Evolutionary conservation across 2,888 invertebrate genomes (phyloP).

Genomic region (Marronus borbonicus): DNA sequence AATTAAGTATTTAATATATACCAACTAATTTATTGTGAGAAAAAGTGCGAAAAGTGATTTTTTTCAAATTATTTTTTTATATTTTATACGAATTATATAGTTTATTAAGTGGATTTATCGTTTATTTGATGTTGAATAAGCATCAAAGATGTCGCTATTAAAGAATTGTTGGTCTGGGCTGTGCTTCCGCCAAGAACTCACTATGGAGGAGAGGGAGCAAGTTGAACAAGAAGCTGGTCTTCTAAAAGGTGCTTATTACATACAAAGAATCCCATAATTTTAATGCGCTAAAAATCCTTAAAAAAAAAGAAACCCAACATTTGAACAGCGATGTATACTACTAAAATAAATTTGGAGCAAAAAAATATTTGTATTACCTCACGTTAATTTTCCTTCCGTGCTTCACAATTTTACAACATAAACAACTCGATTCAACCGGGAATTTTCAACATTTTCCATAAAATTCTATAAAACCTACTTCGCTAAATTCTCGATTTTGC

Average conservation of each 20-base stretch:
- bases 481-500: background rate
- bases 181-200: conserved; percentile 54
- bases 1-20: conserved; percentile 15
- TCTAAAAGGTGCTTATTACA: conserved; percentile 61
- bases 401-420: too few species aligned
- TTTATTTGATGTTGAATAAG: conserved; percentile 20
- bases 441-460: background rate
- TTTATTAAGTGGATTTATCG: conserved; percentile 27
- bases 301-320: too few species aligned
- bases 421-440: background rate
- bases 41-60: background rate
- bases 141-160: conserved; percentile 55
- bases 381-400: too few species aligned
- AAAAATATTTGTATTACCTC: background rate
- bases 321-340: too few species aligned
- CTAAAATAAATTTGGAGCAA: background rate
- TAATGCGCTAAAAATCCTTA: too few species aligned
- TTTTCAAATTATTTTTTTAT: conserved; percentile 7
- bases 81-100: conserved; percentile 26
- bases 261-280: conserved; percentile 20
- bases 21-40: conserved; percentile 21
- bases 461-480: background rate
- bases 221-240: conserved; percentile 64
- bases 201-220: conserved; percentile 49
- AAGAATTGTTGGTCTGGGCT: conserved; percentile 59